phyloP scores from a whole-genome alignment of 2,113 vertebrate species.

The Galemys pyrenaicus region DNA sequence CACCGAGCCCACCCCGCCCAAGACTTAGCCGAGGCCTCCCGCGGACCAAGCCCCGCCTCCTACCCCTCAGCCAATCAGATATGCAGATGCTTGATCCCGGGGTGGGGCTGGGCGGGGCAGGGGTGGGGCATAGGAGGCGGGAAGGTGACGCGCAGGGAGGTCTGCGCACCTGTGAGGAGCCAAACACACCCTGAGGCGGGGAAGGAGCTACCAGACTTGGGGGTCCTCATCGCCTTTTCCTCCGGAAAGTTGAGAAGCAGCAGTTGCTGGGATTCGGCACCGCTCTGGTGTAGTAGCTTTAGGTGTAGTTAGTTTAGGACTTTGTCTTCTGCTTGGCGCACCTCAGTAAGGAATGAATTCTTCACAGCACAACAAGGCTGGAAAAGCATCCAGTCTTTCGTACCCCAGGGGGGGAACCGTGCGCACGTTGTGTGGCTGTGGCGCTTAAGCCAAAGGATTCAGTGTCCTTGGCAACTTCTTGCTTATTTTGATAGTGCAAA shows the following conservation, averaged over 20 bases:
- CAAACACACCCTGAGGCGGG: neutral
- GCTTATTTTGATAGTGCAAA: slow-evolving; percentile 3
- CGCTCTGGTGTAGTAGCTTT: neutral
- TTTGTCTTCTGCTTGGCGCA: neutral
- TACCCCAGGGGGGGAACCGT: neutral
- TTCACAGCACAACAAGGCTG: neutral
- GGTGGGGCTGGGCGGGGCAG: neutral
- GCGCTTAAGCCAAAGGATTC: neutral
- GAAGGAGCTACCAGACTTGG: fast-evolving
- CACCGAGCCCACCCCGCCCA: fast-evolving
- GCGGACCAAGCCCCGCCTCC: neutral
- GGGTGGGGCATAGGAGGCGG: neutral
- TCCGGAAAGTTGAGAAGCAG: neutral
- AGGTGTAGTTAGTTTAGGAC: neutral
- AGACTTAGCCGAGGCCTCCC: neutral
- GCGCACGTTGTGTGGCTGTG: neutral
- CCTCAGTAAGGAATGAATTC: neutral
- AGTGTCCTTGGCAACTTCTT: neutral
- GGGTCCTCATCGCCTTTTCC: neutral
- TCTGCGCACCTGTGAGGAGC: neutral
- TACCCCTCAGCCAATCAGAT: slow-evolving; percentile 37
- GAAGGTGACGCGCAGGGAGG: neutral
- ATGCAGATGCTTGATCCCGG: neutral
- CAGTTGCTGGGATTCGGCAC: neutral
- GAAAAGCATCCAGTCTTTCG: neutral